Conservation (phyloP, 2,797 vertebrate genomes). For the Pipistrellus kuhlii region DNA sequence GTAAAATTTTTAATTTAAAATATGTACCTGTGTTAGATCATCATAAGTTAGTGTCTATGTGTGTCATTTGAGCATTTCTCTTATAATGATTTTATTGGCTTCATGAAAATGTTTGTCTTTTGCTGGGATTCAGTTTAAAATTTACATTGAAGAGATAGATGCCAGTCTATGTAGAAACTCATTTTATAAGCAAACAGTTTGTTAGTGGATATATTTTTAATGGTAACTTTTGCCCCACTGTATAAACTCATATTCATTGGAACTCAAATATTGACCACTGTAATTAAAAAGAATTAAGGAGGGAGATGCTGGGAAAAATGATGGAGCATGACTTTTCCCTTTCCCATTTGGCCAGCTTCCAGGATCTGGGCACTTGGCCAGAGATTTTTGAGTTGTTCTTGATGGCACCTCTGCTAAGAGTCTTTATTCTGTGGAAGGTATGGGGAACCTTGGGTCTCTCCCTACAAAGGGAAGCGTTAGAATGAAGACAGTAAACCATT, state of each 20-base stretch:
- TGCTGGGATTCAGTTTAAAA: not conserved
- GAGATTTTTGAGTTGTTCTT: not conserved
- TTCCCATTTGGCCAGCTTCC: not conserved
- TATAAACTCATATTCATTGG: not conserved
- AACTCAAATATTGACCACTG: not conserved
- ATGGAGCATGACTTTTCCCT: not conserved
- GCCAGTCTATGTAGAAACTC: not conserved
- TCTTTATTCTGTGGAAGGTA: not conserved
- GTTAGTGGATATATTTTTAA: not conserved
- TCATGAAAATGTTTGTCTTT: slow-evolving; percentile 14
- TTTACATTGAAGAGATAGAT: not conserved
- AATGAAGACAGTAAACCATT: not conserved
- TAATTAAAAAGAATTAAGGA: not conserved
- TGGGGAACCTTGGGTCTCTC: not conserved
- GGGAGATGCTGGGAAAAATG: not conserved
- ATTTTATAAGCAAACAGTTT: slow-evolving; percentile 8
- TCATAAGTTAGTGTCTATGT: not conserved
- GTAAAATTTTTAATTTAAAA: slow-evolving; percentile 25
- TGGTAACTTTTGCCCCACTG: not conserved
- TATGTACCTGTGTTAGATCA: not conserved
- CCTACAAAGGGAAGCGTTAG: not conserved
- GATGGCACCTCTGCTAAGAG: not conserved
- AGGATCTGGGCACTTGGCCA: not conserved
- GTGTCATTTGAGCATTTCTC: not conserved
- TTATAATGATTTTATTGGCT: not conserved